Evolutionary conservation across 1,140 invertebrate species (phyloP).

Genomic region (Penaeus vannamei): DNA sequence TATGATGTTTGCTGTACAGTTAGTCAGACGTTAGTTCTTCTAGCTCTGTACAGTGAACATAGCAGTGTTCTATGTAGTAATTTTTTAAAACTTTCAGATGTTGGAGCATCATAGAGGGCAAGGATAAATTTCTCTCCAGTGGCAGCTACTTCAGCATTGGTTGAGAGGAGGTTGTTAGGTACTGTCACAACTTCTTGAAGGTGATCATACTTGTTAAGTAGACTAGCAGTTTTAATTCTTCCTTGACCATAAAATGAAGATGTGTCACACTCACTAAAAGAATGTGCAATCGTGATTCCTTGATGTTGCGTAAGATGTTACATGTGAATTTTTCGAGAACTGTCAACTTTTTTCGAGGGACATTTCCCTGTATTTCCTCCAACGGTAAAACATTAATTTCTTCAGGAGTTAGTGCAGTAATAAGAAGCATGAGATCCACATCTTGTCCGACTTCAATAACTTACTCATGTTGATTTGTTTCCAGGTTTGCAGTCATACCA

Average conservation of each 20-base stretch:
- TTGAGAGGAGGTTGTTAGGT: conserved; percentile 17
- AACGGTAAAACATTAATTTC: conserved; percentile 26
- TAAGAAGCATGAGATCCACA: conserved; percentile 17
- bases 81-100: conserved; percentile 9
- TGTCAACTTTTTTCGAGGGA: conserved; percentile 31
- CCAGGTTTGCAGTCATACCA: conserved; percentile 11
- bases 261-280: conserved; percentile 46
- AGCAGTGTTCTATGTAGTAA: conserved; percentile 31
- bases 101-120: conserved; percentile 40
- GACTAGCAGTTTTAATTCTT: conserved; percentile 40
- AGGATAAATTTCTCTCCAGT: conserved; percentile 10
- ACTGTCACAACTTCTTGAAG: conserved; percentile 23
- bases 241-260: conserved; percentile 32
- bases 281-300: conserved; percentile 27
- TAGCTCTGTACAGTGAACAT: too few relatives aligned
- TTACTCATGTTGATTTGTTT: conserved; percentile 20
- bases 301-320: conserved; percentile 34
- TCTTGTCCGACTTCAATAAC: conserved; percentile 39
- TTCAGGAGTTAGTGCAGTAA: conserved; percentile 50
- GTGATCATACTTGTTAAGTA: conserved; percentile 37
- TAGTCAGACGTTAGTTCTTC: too few relatives aligned
- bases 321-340: conserved; percentile 27
- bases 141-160: neutral
- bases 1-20: too few relatives aligned
- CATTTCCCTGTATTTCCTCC: conserved; percentile 37